Evolutionary conservation across 1,140 invertebrate genomes (phyloP), one percentile per base, ranked within the genome.

Genomic region (Megalonaias nervosa): DNA sequence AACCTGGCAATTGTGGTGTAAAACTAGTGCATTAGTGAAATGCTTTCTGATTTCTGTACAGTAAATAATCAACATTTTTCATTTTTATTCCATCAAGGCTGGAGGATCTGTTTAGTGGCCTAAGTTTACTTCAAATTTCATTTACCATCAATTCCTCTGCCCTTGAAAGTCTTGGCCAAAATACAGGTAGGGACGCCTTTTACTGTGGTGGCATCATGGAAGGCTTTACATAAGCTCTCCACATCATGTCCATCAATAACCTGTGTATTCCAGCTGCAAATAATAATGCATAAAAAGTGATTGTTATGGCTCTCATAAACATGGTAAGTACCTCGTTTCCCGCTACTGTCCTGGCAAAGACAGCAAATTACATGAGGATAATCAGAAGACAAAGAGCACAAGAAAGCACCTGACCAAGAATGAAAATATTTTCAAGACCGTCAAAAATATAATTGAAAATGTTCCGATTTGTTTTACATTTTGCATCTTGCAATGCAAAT

Each of bases 181-280:
- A 99, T 93, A 67, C 96, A 97, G 19, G 97, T 98, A 48, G 99
- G 99, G 87, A 95, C 95, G 58, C 93, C 96, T 87, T 95, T 94
- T 0, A 94, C 94, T 48, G 82, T 83, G 38, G 90, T 90, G 48
- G 94, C 92, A 2, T 96, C 96, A 89, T 95, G 94, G 87, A 97
- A 94, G 86, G 81, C 89, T 76, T 96, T 98, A 84, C 94, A 94
- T 31, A 99, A 91, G 89, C 96, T 96, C 77, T 95, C 95, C 55
- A 99, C 94, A 90, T 98, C 95, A 89, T 99, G 98, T 0, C 99
- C 99, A 93, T 99, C 98, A 57, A 99, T 95, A 62, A 98, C 95
- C 78, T 98, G 92, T 0, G 97, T 94, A 90, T 99, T 94, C 84
- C 92, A 94, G 12, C 93, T 92, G 75, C 26, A 72, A 77, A 75